These are phyloP conservation scores for Eristalinus aeneus DNA, from an alignment of 2,888 invertebrate species.

Conservation along the genomic window DNA sequence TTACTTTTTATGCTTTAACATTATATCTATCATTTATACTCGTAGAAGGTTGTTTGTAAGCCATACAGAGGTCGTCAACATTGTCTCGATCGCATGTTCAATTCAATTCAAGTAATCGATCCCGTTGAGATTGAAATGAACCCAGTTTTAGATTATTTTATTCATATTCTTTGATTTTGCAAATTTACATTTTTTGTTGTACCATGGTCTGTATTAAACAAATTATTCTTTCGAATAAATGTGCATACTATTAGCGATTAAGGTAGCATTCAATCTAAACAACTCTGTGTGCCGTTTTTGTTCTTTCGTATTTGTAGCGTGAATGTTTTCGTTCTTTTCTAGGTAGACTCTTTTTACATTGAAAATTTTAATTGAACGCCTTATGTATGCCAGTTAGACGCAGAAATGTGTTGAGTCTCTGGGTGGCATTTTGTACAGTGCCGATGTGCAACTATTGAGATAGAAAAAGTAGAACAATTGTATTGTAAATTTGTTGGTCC, in stretches of 20 bases:
- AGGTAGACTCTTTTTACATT: conserved; percentile 37
- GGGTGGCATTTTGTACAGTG: background rate
- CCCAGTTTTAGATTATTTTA: too few relatives aligned
- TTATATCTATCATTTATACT: too few relatives aligned
- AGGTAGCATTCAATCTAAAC: background rate
- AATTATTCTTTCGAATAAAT: background rate
- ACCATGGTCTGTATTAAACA: background rate
- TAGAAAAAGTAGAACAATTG: background rate
- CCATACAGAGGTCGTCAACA: too few relatives aligned
- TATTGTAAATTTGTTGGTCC: background rate
- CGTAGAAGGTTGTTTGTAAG: too few relatives aligned
- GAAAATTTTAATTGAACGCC: conserved; percentile 41
- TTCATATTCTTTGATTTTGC: background rate
- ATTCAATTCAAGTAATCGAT: background rate
- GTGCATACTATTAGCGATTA: background rate
- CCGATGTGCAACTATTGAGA: background rate
- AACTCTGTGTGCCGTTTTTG: background rate
- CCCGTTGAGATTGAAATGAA: background rate
- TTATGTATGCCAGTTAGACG: conserved; percentile 21
- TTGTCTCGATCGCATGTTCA: too few relatives aligned
- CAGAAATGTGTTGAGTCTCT: background rate
- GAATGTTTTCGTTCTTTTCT: conserved; percentile 10
- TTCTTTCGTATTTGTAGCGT: background rate
- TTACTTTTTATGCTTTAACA: too few relatives aligned
- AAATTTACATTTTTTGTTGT: background rate